phyloP scores from a whole-genome alignment of 2,888 invertebrate genomes.

The Tetranychus piercei region DNA sequence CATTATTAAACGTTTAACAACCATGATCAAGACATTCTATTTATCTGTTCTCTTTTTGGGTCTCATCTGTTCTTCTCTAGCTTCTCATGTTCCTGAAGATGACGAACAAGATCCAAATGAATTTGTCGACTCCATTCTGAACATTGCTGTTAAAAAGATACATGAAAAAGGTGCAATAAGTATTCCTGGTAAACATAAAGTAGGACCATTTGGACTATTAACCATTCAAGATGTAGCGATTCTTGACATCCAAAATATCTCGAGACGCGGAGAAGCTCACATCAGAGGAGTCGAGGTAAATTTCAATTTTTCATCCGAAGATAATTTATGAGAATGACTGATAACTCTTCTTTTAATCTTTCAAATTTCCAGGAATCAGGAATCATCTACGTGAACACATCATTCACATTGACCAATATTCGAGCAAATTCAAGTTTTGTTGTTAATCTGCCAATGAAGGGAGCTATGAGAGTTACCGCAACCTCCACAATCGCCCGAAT shows the following conservation, averaged over 20 bases:
- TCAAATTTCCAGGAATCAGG: not conserved
- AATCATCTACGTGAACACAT: not conserved
- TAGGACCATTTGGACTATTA: not conserved
- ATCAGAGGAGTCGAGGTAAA: not conserved
- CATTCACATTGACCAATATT: not conserved
- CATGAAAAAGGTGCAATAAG: not conserved
- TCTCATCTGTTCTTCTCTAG: not conserved
- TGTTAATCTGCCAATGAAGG: not conserved
- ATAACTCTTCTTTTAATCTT: not conserved
- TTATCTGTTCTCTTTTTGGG: not conserved
- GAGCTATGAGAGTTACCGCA: not conserved
- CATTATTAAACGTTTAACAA: not conserved
- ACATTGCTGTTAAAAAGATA: not conserved
- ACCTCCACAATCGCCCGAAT: not conserved
- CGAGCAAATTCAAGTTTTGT: not conserved
- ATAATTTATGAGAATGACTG: too few species aligned
- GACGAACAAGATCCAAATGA: not conserved
- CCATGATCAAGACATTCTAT: not conserved
- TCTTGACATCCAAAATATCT: not conserved
- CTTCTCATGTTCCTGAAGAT: not conserved
- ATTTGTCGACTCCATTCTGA: not conserved
- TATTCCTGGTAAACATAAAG: not conserved
- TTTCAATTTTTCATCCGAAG: not conserved
- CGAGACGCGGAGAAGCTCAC: not conserved
- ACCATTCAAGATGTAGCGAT: not conserved